phyloP scores from a whole-genome alignment of 2,113 vertebrate genomes.

The Progne subis region DNA sequence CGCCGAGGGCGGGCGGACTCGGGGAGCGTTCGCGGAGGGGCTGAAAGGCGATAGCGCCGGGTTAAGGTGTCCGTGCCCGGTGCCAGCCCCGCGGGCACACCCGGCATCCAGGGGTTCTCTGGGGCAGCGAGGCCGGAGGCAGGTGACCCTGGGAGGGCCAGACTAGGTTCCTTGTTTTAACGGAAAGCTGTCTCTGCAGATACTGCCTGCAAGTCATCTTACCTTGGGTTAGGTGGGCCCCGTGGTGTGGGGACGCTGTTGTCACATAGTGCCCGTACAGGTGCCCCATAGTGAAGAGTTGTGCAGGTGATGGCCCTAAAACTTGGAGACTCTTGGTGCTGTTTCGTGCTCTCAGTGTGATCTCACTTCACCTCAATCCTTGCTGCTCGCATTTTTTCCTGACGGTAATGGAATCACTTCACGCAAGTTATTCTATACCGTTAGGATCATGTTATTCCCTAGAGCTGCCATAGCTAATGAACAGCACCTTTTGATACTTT shows the following conservation, averaged over 20 bases:
- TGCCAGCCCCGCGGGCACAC: background rate
- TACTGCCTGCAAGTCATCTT: background rate
- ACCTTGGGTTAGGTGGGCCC: background rate
- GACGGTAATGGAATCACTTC: background rate
- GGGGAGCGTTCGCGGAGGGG: background rate
- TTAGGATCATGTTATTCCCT: background rate
- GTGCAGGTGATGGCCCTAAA: background rate
- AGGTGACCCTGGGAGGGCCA: background rate
- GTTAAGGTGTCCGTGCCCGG: background rate
- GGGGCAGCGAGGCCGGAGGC: rapidly evolving
- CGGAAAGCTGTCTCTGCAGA: background rate
- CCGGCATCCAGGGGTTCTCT: background rate
- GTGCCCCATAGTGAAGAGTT: background rate
- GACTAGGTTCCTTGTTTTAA: rapidly evolving
- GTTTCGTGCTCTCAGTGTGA: background rate
- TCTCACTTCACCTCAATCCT: background rate
- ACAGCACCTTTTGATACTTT: background rate
- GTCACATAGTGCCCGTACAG: rapidly evolving
- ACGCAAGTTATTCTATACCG: background rate
- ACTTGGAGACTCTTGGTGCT: background rate
- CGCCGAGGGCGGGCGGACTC: background rate
- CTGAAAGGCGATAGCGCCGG: background rate
- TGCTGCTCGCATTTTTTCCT: background rate
- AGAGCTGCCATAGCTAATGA: background rate
- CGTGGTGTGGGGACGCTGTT: rapidly evolving